A percentile compares a stretch with the other conserved stretches of the same genome.
These are phyloP conservation scores for Paraplagusia blochii DNA, from an alignment of 2,113 vertebrate species.

Conservation along the genomic window DNA sequence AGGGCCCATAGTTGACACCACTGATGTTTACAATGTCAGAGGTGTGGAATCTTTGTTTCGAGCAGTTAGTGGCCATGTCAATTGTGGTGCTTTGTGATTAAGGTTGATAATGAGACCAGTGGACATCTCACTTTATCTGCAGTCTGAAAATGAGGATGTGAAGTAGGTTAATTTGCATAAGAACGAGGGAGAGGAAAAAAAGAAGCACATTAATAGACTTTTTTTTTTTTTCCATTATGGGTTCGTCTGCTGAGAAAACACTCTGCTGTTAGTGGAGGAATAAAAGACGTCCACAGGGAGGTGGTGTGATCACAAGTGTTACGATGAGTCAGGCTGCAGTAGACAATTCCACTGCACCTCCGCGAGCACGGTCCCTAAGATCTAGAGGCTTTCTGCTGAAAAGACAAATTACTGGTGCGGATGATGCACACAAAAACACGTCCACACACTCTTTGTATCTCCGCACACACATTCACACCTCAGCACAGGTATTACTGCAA, in stretches of 20 bases:
- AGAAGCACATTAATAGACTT: conserved; percentile 2
- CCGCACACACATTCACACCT: neutral
- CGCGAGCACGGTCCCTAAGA: conserved; percentile 11
- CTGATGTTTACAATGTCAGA: neutral
- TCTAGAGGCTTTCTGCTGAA: conserved; percentile 35
- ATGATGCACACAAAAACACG: conserved; percentile 5
- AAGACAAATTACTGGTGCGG: conserved; percentile 15
- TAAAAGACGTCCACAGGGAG: conserved; percentile 38
- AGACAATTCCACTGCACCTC: conserved; percentile 23
- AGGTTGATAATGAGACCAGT: neutral
- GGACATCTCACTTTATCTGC: neutral
- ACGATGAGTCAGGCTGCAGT: conserved; percentile 65
- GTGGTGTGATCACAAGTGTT: conserved; percentile 53
- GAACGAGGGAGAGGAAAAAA: conserved; percentile 1
- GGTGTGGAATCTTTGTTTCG: neutral
- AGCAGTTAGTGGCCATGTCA: neutral
- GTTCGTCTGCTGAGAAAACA: conserved; percentile 24
- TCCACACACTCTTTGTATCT: neutral
- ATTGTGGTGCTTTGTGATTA: neutral
- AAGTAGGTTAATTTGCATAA: conserved; percentile 12
- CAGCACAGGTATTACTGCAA: conserved; percentile 20
- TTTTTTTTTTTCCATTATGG: conserved; percentile 19
- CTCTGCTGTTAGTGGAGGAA: conserved; percentile 35
- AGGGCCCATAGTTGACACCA: neutral
- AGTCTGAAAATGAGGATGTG: neutral